Evolutionary conservation across 2,888 invertebrate genomes (phyloP).

Genomic region (Xestoiulus laeticollis): DNA sequence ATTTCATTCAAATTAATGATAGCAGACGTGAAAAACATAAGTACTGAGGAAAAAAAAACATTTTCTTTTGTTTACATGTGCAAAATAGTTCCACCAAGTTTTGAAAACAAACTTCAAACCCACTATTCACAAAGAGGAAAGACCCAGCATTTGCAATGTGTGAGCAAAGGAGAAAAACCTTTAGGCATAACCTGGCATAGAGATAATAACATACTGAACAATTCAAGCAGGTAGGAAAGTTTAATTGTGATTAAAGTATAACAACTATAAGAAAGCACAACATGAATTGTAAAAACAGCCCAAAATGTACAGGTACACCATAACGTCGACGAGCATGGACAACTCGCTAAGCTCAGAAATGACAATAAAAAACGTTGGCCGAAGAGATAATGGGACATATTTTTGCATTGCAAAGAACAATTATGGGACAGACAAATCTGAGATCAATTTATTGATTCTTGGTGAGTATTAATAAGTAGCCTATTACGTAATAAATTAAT

Average conservation of each 20-base stretch:
- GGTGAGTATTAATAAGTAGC: background rate
- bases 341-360: slow-evolving; percentile 7
- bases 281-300: background rate
- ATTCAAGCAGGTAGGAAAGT: slow-evolving; percentile 9
- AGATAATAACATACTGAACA: slow-evolving; percentile 53
- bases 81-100: slow-evolving; percentile 43
- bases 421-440: slow-evolving; percentile 36
- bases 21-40: background rate
- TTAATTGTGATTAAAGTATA: background rate
- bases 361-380: slow-evolving; percentile 46
- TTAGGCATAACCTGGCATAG: slow-evolving; percentile 63
- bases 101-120: slow-evolving; percentile 20
- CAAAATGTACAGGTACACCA: background rate
- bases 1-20: background rate
- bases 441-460: background rate
- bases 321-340: background rate
- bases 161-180: slow-evolving; percentile 63
- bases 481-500: background rate
- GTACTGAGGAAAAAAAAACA: background rate
- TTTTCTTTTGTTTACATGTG: background rate
- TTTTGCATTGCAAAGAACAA: slow-evolving; percentile 51
- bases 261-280: background rate
- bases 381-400: slow-evolving; percentile 54
- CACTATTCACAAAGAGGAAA: background rate
- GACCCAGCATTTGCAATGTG: slow-evolving; percentile 61